Evolutionary conservation across 2,797 vertebrate genomes (phyloP).

Genomic region (Distichodus sexfasciatus): DNA sequence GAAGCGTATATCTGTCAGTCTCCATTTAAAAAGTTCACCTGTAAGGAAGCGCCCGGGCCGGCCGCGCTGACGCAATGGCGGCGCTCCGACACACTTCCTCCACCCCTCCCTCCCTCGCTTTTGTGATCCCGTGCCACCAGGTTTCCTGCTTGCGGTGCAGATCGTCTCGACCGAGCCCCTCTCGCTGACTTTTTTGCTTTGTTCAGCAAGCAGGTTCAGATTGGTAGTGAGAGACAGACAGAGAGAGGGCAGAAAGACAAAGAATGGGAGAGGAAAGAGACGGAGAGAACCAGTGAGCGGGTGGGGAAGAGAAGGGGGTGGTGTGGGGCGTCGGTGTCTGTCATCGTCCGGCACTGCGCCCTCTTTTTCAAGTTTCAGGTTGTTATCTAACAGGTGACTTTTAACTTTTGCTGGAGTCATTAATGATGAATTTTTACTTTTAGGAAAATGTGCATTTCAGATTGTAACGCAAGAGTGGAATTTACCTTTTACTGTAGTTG

Average conservation of each 20-base stretch:
- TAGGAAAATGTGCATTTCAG: no score
- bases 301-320: background rate
- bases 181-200: conserved; percentile 42
- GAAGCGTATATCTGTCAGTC: conserved; percentile 60
- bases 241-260: background rate
- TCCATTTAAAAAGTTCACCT: conserved; percentile 63
- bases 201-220: conserved; percentile 14
- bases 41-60: conserved; percentile 53
- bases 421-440: no score
- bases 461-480: no score
- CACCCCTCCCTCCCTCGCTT: conserved; percentile 39
- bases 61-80: conserved; percentile 57
- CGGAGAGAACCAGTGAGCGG: background rate
- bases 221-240: background rate
- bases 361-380: conserved; percentile 58
- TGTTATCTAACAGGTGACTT: no score
- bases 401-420: no score
- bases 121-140: conserved; percentile 48
- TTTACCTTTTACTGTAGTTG: no score
- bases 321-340: conserved; percentile 32
- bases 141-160: conserved; percentile 56
- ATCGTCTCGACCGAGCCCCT: conserved; percentile 41
- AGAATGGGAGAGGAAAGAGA: background rate
- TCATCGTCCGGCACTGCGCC: conserved; percentile 51
- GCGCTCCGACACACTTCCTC: conserved; percentile 53